Evolutionary conservation across 2,888 invertebrate genomes (phyloP), one percentile per base, ranked within the genome.

Genomic region (Hirtodrosophila duncani): DNA sequence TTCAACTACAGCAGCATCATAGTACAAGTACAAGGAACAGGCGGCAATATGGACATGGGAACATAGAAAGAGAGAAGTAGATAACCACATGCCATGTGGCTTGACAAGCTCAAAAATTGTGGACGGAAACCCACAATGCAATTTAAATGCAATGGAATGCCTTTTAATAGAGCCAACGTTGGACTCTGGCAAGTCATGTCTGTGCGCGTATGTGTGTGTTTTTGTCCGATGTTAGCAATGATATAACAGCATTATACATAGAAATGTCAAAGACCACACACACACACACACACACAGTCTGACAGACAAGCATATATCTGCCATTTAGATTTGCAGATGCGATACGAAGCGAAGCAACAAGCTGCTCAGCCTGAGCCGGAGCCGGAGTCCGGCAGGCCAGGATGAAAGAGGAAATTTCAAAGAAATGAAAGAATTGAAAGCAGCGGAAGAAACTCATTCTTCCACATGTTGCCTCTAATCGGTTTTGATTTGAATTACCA

Each of bases 401-500:
- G 23, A 23, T 7, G 23, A 23, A n/a, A 23, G 2, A 9, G 8
- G 7, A 9, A 41, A 50, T 36, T 24, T 13, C 42, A 60, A 48
- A 62, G 45, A 23, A 21, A 36, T 36, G 39, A 41, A 65, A 20
- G 27, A 16, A 13, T 24, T 9, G 24, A 34, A 14, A 14, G 10
- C 7, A 16, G 29, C 20, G 14, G 7, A 14, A 8, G 21, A 7
- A 60, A 52, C 49, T 56, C 60, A 63, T 64, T 64, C 58, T 59
- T 68, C 56, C 78, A 74, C 74, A 78, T 78, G 70, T 67, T 69
- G 69, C 67, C 57, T 66, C 63, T 72, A 78, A 81, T 80, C 74
- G 74, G 56, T 68, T 59, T 58, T 63, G 68, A 78, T 70, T 63
- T 60, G 78, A 70, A 80, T 80, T 80, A 80, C 82, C 82, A 82